A percentile compares a stretch with the other conserved stretches of the same genome.
phyloP scores from a whole-genome alignment of 2,113 vertebrate genomes.

The Epinephelus lanceolatus region DNA sequence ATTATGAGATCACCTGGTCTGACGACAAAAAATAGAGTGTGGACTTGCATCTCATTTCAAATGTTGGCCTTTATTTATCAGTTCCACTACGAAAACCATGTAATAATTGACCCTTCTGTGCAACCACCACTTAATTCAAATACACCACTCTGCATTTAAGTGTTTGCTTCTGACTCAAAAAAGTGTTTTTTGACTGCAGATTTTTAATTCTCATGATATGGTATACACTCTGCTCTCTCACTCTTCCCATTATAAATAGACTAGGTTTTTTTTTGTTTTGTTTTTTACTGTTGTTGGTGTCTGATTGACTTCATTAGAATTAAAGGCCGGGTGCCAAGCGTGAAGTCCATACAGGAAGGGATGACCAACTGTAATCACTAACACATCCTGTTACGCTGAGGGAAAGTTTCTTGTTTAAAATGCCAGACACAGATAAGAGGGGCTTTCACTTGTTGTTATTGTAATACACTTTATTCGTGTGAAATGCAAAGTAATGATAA shows the following conservation, averaged over 20 bases:
- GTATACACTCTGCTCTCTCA: background rate
- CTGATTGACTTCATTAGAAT: background rate
- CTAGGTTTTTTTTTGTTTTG: background rate
- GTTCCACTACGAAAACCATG: background rate
- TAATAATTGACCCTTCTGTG: constrained; percentile 1
- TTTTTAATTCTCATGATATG: background rate
- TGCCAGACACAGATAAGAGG: background rate
- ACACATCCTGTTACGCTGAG: constrained; percentile 64
- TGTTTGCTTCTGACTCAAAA: background rate
- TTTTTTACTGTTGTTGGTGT: background rate
- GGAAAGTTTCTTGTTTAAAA: constrained; percentile 59
- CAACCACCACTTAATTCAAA: constrained; percentile 22
- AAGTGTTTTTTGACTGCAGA: background rate
- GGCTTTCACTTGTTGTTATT: background rate
- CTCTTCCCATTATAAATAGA: background rate
- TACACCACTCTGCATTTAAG: constrained; percentile 22
- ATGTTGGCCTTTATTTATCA: constrained; percentile 13
- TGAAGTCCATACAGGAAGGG: constrained; percentile 74
- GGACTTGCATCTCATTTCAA: constrained; percentile 2
- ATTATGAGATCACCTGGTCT: constrained; percentile 91
- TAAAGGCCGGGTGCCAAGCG: constrained; percentile 50
- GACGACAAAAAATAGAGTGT: constrained; percentile 85
- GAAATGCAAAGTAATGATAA: background rate
- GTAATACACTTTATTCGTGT: background rate
- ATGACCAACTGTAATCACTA: constrained; percentile 28